Base-by-base conservation (phyloP, 2,797 vertebrate species). In the Lagocephalus sceleratus region DNA sequence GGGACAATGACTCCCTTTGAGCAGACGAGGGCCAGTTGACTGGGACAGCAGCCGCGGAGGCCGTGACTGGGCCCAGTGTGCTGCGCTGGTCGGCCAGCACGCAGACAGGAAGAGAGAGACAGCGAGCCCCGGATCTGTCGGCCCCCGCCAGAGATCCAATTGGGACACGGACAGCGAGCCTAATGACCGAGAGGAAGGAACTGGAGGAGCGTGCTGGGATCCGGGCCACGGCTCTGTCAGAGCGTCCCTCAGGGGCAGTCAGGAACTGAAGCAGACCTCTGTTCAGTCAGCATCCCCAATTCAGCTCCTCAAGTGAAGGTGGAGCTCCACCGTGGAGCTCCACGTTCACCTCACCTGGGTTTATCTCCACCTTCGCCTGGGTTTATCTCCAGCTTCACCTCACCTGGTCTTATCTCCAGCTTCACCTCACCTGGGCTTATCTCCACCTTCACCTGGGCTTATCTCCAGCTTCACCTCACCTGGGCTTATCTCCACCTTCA, bases 31-130 rank as follows among this genome's bases (percentile, higher is more conserved):
- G 51, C 42, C 2, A 21, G 20, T 12, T 58, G 62, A 48, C 51
- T 2, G 26, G 56, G 65, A 40, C 56, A 45, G 62, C 53, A 20
- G 60, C 47, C 11, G 44, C 5, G 47, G 20, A 7, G 16, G 39
- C 39, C 63, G 22, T 83, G 72, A 83, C 71, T 79, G 57, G 72
- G 60, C 40, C 63, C 80, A 62, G 73, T 86, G 80, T 79, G 60
- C 58, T 54, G 74, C 0, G 32, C 32, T 41, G 51, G 48, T 40
- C 54, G 5, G 42, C n/a, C 57, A 45, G 56, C 56, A 53, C 50
- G 50, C 71, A 20, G 60, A 51, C 66, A 71, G 74, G 79, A 84
- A 26, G 51, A 35, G 42, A 2, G 43, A 51, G 38, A 41, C 53
- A 47, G 32, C 1, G 10, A 68, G 47, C 57, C 56, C 58, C 68